Evolutionary conservation across 2,888 invertebrate species (phyloP), one percentile per base, ranked within the genome.

Genomic region (Acronicta leporina): DNA sequence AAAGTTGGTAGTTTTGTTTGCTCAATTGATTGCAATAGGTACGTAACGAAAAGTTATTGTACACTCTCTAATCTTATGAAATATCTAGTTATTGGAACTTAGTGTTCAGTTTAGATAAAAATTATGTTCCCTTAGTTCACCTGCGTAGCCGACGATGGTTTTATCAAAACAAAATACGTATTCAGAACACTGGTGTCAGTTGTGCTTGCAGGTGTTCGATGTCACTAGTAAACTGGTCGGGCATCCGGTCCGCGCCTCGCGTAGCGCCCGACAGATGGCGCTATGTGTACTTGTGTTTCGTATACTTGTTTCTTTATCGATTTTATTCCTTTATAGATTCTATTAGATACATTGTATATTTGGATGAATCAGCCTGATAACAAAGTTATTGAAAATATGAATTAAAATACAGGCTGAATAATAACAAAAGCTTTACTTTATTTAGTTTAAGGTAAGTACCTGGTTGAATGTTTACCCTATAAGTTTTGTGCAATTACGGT

Each of bases 171-270:
- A 77, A 69, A 75, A 76, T 68, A 75, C 53, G 72, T 74, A 71
- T 64, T 75, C 62, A 73, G 78, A 75, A 74, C 77, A 77, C 76
- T 80, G 82, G 77, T 78, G 80, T 80, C 81, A 72, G 73, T 79
- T 81, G 74, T 71, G 77, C 80, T 82, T 86, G 94, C 93, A 93
- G 93, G 93, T 93, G 92, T 89, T 87, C 87, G 84, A 85, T 90
- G 89, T 91, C 90, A 84, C 86, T 84, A 85, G 82, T 84, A 90
- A 93, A 94, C 94, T 92, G 94, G 94, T 94, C 88, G 86, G 85
- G 92, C 83, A 94, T 94, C 94, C 94, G 93, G 94, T 87, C 87
- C 71, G 74, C 72, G 82, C 75, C 74, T 80, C 79, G 77, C 79
- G 71, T 73, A 63, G 73, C 82, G 83, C 64, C 78, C 84, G 82